Evolutionary conservation across 2,113 vertebrate species (phyloP), one percentile per base, ranked within the genome.

Genomic region (Erinaceus europaeus): DNA sequence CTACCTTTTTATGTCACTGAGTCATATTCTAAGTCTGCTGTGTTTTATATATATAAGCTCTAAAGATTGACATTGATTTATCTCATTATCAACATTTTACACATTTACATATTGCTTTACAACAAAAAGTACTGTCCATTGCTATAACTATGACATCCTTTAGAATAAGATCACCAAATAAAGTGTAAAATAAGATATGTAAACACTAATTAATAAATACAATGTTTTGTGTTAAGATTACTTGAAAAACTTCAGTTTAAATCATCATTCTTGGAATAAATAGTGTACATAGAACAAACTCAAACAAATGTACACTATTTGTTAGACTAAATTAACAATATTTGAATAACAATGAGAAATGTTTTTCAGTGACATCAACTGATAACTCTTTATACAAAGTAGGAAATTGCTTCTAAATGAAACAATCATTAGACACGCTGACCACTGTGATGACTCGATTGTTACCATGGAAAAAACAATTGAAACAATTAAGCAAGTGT

Each of bases 391-490:
- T 9, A 50, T 50, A 50, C 9, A 17, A 50, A 50, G 48, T 50
- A 34, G 62, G 10, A 91, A 88, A 91, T 79, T 79, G 23, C 72
- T 78, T 94, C 53, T 80, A 88, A 90, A 88, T 72, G 84, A 94
- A 95, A 83, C 44, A 90, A 78, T 90, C 84, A 86, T 84, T 92
- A 91, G 48, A 61, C 38, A 75, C 32, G 57, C 67, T 88, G 48
- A 90, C 86, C 29, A 61, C 79, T 32, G 57, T 32, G 75, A 55
- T 67, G 72, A 86, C 23, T 76, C 2, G 32, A 17, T 55, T 93
- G 50, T 88, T 91, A 79, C 48, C 83, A 44, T 52, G 61, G 38
- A 72, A 83, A 91, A 90, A 90, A 65, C 36, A 90, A 90, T 40
- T 71, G 83, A 84, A 87, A 65, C 40, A 86, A 94, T 94, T 94